Conservation (phyloP, 2,113 vertebrate genomes). For the Mungos mungo region DNA sequence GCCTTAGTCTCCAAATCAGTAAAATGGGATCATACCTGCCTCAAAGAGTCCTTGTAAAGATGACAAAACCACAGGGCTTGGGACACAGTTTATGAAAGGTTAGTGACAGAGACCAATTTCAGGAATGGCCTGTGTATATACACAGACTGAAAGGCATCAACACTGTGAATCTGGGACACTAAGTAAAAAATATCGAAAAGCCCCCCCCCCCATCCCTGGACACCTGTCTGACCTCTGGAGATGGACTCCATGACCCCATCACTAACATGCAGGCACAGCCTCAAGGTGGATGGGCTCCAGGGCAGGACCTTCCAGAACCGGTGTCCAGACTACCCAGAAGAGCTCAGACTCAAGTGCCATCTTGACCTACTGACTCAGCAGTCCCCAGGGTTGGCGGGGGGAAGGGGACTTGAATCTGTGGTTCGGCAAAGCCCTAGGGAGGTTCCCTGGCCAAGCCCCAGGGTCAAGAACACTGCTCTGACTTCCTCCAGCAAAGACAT, state of each 20-base stretch:
- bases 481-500: not conserved
- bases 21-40: not conserved
- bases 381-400: not conserved
- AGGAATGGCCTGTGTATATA: not conserved
- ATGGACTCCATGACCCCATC: not conserved
- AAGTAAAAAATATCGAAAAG: not conserved
- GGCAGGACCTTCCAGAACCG: not conserved
- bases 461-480: not conserved
- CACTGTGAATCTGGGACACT: not conserved
- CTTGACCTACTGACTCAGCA: not conserved
- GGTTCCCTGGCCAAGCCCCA: not conserved
- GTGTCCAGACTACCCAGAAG: not conserved
- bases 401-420: fast-evolving
- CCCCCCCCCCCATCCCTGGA: not conserved
- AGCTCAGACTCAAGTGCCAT: not conserved
- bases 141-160: not conserved
- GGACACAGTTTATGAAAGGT: not conserved
- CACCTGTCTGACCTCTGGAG: not conserved
- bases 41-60: not conserved
- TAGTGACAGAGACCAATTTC: not conserved
- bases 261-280: not conserved
- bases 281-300: not conserved
- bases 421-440: not conserved
- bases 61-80: not conserved
- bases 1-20: not conserved